Evolutionary conservation across 2,888 invertebrate genomes (phyloP).

Genomic region (Lissonota sp.): DNA sequence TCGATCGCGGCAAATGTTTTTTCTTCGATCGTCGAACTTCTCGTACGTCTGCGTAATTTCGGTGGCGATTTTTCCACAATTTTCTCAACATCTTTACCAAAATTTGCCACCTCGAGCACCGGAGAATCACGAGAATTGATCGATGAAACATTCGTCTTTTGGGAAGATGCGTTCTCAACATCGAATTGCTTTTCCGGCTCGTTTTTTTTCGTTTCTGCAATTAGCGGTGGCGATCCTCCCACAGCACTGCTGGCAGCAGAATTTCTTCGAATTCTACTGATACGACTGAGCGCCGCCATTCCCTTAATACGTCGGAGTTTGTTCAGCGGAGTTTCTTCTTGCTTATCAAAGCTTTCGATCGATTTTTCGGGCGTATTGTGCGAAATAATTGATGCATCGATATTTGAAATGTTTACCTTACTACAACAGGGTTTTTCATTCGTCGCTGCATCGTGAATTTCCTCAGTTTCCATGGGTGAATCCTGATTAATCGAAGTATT

Average conservation of each 20-base stretch:
- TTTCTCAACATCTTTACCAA: background rate
- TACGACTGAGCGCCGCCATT: slow-evolving; percentile 12
- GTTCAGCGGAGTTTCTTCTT: slow-evolving; percentile 7
- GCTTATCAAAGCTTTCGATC: background rate
- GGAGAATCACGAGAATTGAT: background rate
- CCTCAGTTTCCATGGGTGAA: slow-evolving; percentile 31
- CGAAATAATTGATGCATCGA: background rate
- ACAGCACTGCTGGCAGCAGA: background rate
- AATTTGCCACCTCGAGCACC: background rate
- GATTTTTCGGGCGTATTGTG: background rate
- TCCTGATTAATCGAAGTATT: slow-evolving; percentile 1
- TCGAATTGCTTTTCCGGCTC: background rate
- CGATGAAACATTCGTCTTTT: background rate
- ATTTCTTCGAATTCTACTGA: slow-evolving; percentile 13
- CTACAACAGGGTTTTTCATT: background rate
- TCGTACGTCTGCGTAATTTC: slow-evolving; percentile 10
- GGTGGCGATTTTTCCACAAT: slow-evolving; percentile 11
- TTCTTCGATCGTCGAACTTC: background rate
- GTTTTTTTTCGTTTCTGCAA: background rate
- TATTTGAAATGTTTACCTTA: background rate
- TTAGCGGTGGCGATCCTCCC: background rate
- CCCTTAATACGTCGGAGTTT: slow-evolving; percentile 32
- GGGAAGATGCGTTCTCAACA: background rate
- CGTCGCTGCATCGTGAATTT: background rate
- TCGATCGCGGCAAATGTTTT: background rate